Evolutionary conservation across 2,113 vertebrate genomes (phyloP), one percentile per base, ranked within the genome.

Genomic region (Acrocephalus arundinaceus): DNA sequence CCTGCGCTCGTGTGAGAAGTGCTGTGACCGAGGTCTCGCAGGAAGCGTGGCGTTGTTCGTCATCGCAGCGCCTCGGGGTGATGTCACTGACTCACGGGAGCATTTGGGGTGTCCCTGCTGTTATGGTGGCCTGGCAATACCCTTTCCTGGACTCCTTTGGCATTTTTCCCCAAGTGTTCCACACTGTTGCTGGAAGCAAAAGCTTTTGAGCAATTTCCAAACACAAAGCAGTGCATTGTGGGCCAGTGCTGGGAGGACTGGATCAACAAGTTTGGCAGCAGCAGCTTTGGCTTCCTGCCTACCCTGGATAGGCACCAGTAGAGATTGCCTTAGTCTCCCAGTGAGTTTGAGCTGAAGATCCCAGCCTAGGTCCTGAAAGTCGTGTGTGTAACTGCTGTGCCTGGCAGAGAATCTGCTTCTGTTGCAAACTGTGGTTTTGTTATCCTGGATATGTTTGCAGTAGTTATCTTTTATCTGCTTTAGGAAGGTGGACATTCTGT

Each of bases 221-320:
- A 61, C 81, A 59, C 65, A 51, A 75, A 89, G 89, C 48, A 4
- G 89, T 95, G 89, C 85, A 88, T 93, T 97, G 80, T 97, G 96
- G 93, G 93, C 58, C 85, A 28, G 90, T 2, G 1, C 94, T 94
- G 89, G 84, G 72, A 92, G 63, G 94, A 97, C 96, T 92, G 94
- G 96, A 89, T 90, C 83, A 89, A 97, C 95, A 57, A 92, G 97
- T 97, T 96, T 91, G 85, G 96, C 95, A 93, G 87, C 87, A 76
- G 80, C 16, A 59, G 73, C 91, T 80, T 85, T 97, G 96, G 94
- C 96, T 92, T 63, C 88, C 66, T 96, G 96, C 96, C 96, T 85
- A 83, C 92, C 72, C 85, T 85, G 95, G 84, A 80, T 52, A 94
- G 92, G 94, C 89, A 96, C 63, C 83, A 79, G 83, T 67, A 27